These are phyloP conservation scores for human (Homo sapiens) DNA, from an alignment of 2,113 vertebrate species.

Conservation along the genomic window GRCh38 chr7:121380001-121380500, in stretches of 20 bases:
- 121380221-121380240: not conserved
- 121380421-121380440: too few species aligned
- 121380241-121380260: not conserved
- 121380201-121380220: not conserved
- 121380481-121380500: too few species aligned
- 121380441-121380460: too few species aligned
- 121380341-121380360: constrained; percentile 1
- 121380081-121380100: not conserved
- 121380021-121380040: not conserved
- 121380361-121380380: not conserved
- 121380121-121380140: not conserved
- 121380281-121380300: not conserved
- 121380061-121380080: not conserved
- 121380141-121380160: not conserved
- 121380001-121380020: not conserved
- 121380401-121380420: too few species aligned
- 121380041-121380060: not conserved
- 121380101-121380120: not conserved
- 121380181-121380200: not conserved
- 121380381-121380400: not conserved
- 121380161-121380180: not conserved
- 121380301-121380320: not conserved
- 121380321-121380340: not conserved
- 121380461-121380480: too few species aligned
- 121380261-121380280: not conserved